These are phyloP conservation scores for Delphinus delphis DNA, from an alignment of 2,113 vertebrate genomes.

Conservation along the genomic window DNA sequence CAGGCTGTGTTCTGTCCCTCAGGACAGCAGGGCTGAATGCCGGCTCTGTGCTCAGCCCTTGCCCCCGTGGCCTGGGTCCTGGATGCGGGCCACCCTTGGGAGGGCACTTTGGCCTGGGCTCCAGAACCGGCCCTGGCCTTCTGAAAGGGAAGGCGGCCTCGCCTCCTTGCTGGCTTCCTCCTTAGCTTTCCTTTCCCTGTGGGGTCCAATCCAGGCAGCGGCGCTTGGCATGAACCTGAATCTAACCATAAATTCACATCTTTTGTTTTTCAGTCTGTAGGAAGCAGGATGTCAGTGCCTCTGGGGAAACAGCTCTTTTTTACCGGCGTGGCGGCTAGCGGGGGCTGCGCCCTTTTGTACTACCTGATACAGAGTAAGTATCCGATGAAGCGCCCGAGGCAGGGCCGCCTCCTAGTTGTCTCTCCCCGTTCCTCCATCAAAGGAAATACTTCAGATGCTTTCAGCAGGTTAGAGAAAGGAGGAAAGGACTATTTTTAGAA, in stretches of 20 bases:
- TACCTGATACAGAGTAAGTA: slow-evolving; percentile 44
- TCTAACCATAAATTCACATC: neutral
- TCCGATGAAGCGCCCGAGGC: neutral
- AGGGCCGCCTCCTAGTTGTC: neutral
- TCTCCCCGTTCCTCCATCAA: neutral
- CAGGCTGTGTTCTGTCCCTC: slow-evolving; percentile 10
- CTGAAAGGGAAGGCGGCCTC: neutral
- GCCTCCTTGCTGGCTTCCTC: neutral
- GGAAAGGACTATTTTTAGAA: neutral
- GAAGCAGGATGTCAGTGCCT: slow-evolving; percentile 24
- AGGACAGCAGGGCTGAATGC: slow-evolving; percentile 32
- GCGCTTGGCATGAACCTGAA: neutral
- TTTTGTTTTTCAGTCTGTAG: slow-evolving; percentile 39
- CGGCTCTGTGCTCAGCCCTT: slow-evolving; percentile 32
- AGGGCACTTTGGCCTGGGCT: neutral
- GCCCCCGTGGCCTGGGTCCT: neutral
- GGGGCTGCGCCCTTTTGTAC: neutral
- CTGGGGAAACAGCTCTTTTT: neutral
- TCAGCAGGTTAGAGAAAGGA: neutral
- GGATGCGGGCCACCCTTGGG: neutral
- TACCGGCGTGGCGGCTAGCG: neutral
- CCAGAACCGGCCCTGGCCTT: neutral
- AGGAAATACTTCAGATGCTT: neutral
- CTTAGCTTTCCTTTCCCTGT: neutral
- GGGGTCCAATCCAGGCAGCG: neutral